Conservation (phyloP, 2,113 vertebrate genomes). For the Forbesichthys agassizii region DNA sequence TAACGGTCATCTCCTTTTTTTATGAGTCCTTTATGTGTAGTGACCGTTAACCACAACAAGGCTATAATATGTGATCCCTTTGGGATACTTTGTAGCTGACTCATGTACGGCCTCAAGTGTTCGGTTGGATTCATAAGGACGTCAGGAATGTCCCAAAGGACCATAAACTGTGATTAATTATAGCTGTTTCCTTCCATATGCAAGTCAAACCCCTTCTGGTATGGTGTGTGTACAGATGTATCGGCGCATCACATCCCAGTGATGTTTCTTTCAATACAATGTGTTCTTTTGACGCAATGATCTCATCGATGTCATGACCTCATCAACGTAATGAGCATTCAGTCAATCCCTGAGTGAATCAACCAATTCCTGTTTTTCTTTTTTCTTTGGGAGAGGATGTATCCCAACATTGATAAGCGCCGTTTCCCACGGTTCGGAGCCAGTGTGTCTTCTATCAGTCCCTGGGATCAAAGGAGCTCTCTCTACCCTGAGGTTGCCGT, state of each 20-base stretch:
- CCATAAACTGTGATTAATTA: constrained; percentile 1
- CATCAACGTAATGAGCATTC: too few relatives aligned
- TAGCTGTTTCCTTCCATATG: constrained; percentile 33
- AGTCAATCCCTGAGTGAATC: background rate
- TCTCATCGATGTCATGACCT: background rate
- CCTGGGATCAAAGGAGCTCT: constrained; percentile 58
- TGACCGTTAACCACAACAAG: too few relatives aligned
- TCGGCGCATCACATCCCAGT: constrained; percentile 14
- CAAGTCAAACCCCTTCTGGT: background rate
- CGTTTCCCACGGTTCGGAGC: constrained; percentile 60
- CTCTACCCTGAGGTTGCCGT: constrained; percentile 59
- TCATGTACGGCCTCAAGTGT: constrained; percentile 1
- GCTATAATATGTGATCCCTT: too few relatives aligned
- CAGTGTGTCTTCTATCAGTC: constrained; percentile 56
- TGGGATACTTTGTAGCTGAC: background rate
- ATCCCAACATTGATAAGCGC: constrained; percentile 51
- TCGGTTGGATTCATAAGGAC: background rate
- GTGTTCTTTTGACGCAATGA: constrained; percentile 45
- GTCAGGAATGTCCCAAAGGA: background rate
- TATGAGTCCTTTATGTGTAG: too few relatives aligned
- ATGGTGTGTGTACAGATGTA: background rate
- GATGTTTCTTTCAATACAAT: constrained; percentile 23
- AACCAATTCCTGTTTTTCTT: constrained; percentile 33
- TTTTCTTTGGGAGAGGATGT: constrained; percentile 38
- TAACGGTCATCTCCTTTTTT: too few relatives aligned